Conservation (phyloP, 2,113 vertebrate genomes). For the Gobiocypris rarus region DNA sequence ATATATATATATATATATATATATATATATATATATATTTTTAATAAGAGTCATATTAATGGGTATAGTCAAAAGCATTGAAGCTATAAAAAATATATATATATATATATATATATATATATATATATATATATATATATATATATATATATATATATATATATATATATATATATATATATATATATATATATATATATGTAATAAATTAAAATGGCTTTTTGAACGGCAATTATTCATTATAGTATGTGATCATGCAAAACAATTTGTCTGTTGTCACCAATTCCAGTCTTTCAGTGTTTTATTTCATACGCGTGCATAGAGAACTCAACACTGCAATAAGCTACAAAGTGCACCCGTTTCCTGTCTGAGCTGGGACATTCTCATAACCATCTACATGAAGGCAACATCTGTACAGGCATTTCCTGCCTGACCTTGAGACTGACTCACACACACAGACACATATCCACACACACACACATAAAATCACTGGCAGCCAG, state of each 20-base stretch:
- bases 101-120: too few species aligned
- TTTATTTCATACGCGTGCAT: background rate
- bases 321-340: constrained; percentile 21
- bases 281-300: background rate
- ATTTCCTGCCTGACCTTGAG: constrained; percentile 77
- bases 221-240: background rate
- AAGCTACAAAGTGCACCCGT: constrained; percentile 40
- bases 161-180: too few species aligned
- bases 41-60: background rate
- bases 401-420: constrained; percentile 73
- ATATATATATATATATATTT: background rate
- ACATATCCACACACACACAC: background rate
- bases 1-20: too few species aligned
- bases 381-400: constrained; percentile 66
- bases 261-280: background rate
- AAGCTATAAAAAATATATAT: background rate
- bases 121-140: too few species aligned
- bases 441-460: constrained; percentile 38
- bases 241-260: background rate
- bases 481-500: background rate
- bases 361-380: constrained; percentile 50
- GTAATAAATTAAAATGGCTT: background rate
- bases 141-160: too few species aligned
- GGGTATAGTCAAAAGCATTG: background rate
- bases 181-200: too few species aligned